A percentile compares a stretch with the other conserved stretches of the same genome.
These are phyloP conservation scores for Bombus polaris DNA, from an alignment of 1,140 invertebrate species.

Conservation along the genomic window DNA sequence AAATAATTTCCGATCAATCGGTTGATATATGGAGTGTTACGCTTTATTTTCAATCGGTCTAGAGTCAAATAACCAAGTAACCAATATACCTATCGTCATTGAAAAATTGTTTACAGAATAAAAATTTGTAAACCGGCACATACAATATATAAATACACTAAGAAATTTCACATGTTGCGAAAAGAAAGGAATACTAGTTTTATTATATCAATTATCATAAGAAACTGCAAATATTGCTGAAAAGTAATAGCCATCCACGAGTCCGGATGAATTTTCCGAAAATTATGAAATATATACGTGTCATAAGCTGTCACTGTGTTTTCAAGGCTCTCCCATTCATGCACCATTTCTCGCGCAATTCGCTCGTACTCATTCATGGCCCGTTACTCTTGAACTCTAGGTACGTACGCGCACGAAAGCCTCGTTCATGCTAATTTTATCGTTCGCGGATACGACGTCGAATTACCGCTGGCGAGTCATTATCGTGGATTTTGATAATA, in stretches of 20 bases:
- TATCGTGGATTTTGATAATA: slow-evolving; percentile 52
- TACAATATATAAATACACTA: no score
- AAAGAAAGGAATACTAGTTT: no score
- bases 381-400: slow-evolving; percentile 72
- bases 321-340: slow-evolving; percentile 56
- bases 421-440: slow-evolving; percentile 74
- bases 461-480: slow-evolving; percentile 32
- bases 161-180: no score
- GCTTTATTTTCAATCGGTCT: no score
- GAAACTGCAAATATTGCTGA: background rate
- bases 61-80: no score
- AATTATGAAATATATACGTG: background rate
- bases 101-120: no score
- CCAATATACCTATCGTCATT: no score
- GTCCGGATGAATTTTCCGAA: background rate
- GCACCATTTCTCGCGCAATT: slow-evolving; percentile 69
- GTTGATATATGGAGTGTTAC: no score
- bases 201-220: no score
- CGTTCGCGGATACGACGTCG: slow-evolving; percentile 36
- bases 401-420: slow-evolving; percentile 56
- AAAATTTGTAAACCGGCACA: no score
- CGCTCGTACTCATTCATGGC: slow-evolving; percentile 70
- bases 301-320: background rate
- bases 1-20: no score
- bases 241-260: no score